Evolutionary conservation across 2,113 vertebrate species (phyloP).

Genomic region (Lipophrys pholis): DNA sequence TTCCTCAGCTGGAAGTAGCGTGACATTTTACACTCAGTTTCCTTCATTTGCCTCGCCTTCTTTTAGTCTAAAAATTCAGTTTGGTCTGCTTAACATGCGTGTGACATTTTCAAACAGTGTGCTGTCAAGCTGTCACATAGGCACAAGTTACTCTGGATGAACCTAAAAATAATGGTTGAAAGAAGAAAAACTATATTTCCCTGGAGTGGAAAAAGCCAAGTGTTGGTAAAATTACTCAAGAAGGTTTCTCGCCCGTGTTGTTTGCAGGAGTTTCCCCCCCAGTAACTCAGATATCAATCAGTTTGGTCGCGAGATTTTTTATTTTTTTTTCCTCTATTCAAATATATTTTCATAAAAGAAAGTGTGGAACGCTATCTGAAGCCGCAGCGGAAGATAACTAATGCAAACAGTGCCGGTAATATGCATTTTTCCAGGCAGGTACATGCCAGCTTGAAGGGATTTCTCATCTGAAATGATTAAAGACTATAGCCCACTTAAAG

Average conservation of each 20-base stretch:
- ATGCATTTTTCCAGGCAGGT: not conserved
- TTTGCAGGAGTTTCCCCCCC: slow-evolving; percentile 20
- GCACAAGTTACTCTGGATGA: not conserved
- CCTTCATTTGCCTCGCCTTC: not conserved
- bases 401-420: not conserved
- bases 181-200: slow-evolving; percentile 18
- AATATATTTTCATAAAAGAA: not conserved
- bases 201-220: not conserved
- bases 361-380: not conserved
- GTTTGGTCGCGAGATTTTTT: not conserved
- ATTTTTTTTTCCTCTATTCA: not conserved
- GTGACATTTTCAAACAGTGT: not conserved
- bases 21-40: not conserved
- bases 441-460: not conserved
- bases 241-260: not conserved
- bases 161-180: not conserved
- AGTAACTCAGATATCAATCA: slow-evolving; percentile 16
- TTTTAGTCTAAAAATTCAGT: not conserved
- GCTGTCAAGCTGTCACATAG: not conserved
- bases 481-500: not conserved
- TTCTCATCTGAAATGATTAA: not conserved
- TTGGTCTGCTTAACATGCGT: no score
- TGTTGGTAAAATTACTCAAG: not conserved
- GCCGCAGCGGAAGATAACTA: not conserved
- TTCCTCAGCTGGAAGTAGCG: not conserved